Percentiles rank a stretch among this genome's conserved stretches.
Conservation (phyloP, 2,113 vertebrate species). For the Tachysurus vachellii region DNA sequence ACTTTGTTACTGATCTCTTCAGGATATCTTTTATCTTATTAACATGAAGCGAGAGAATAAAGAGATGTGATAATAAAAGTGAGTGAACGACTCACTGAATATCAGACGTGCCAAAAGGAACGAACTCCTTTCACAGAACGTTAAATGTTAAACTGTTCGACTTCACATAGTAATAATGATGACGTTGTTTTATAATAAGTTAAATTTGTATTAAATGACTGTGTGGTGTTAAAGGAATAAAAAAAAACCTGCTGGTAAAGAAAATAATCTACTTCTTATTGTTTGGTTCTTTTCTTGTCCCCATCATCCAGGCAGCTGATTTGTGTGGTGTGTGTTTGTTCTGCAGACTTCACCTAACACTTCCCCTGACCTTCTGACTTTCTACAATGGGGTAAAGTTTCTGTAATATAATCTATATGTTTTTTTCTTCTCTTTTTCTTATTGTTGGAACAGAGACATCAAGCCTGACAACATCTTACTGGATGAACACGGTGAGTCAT, state of each 20-base stretch:
- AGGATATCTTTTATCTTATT: too few species aligned
- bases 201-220: neutral
- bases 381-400: neutral
- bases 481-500: conserved; percentile 89
- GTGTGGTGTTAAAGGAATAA: neutral
- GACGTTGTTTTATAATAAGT: neutral
- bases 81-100: neutral
- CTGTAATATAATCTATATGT: too few species aligned
- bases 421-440: neutral
- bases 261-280: neutral
- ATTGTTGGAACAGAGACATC: conserved; percentile 83
- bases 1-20: neutral
- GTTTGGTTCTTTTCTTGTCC: neutral
- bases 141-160: neutral
- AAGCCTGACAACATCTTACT: conserved; percentile 99
- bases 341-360: too few species aligned
- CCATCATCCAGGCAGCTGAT: neutral
- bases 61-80: neutral
- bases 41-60: neutral
- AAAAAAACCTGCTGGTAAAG: neutral
- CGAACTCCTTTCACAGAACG: neutral
- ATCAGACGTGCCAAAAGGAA: neutral
- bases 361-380: neutral
- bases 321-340: neutral
- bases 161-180: neutral